These are phyloP conservation scores for Poeciliopsis presidionis DNA, from an alignment of 2,797 vertebrate genomes.

Conservation along the genomic window DNA sequence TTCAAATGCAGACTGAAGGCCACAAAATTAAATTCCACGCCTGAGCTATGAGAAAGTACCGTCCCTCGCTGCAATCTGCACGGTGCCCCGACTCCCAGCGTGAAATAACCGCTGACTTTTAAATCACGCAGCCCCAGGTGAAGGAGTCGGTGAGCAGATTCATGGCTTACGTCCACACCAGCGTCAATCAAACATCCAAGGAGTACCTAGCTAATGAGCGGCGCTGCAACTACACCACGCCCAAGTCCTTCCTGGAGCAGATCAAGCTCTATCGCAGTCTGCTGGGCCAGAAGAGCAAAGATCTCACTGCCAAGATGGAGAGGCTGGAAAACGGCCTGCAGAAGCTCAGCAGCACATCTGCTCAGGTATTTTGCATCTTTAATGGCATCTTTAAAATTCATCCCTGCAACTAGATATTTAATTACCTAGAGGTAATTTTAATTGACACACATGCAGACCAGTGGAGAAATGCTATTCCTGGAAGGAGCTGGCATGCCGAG, in stretches of 20 bases:
- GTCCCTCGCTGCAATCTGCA: slow-evolving; percentile 23
- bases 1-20: slow-evolving; percentile 30
- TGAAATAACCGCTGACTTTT: slow-evolving; percentile 25
- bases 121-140: slow-evolving; percentile 57
- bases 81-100: slow-evolving; percentile 19
- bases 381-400: neutral
- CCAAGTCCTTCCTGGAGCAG: slow-evolving; percentile 97
- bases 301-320: slow-evolving; percentile 88
- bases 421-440: neutral
- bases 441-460: neutral
- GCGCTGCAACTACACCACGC: slow-evolving; percentile 94
- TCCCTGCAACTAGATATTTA: neutral
- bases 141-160: slow-evolving; percentile 94
- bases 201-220: slow-evolving; percentile 88
- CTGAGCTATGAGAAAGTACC: slow-evolving; percentile 31
- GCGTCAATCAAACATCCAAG: slow-evolving; percentile 87
- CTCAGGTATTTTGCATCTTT: slow-evolving; percentile 82
- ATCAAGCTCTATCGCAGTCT: slow-evolving; percentile 91
- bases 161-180: slow-evolving; percentile 92
- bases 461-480: neutral
- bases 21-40: slow-evolving; percentile 19
- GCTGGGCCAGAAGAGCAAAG: slow-evolving; percentile 81
- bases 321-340: slow-evolving; percentile 91
- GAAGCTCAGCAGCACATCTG: slow-evolving; percentile 91
- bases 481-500: neutral